Base-by-base conservation (phyloP, 2,113 vertebrate species). In the Urocitellus parryii region DNA sequence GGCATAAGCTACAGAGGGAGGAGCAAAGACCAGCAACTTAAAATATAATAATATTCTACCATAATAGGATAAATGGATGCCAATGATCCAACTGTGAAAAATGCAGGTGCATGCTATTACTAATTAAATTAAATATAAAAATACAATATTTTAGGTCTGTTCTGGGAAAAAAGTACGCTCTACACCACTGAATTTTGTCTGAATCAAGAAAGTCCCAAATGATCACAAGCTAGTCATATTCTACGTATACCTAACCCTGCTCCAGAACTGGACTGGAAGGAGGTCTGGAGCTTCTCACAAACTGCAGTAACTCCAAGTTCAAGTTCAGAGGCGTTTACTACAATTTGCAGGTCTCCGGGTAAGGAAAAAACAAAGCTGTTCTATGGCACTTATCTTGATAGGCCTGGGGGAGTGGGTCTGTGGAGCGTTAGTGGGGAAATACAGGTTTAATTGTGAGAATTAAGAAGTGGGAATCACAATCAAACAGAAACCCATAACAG, bases 1-100 rank as follows among this genome's bases (percentile, higher is more conserved):
- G 3, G 9, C 11, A 3, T 24, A n/a, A 78, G 4, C 1, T 27
- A 48, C 0, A 37, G 5, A 45, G 27, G 6, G 18, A 37, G 8
- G 51, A 42, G 10, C 22, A 3, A 70, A 81, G 34, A 91, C 4
- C 14, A 82, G 27, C 72, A 89, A 53, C 63, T 25, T 22, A 72
- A 90, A 91, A 81, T 83, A 70, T 22, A 16, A 27, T 32, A 72
- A 42, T 70, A 73, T 53, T 29, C 16, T 13, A 78, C 7, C 34
- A 29, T 39, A 51, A 78, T n/a, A 24, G 20, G 67, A 53, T 34
- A 65, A 18, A 4, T 56, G 37, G 1, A 6, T n/a, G 56, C 37
- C 91, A 77, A 34, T 51, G n/a, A 91, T 73, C 24, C 32, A 76
- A 3, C 2, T 92, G 24, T 25, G 0, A 29, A 93, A 88, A 91